Conservation (phyloP, 2,113 vertebrate species). For the Romanogobio albipinnatus region DNA sequence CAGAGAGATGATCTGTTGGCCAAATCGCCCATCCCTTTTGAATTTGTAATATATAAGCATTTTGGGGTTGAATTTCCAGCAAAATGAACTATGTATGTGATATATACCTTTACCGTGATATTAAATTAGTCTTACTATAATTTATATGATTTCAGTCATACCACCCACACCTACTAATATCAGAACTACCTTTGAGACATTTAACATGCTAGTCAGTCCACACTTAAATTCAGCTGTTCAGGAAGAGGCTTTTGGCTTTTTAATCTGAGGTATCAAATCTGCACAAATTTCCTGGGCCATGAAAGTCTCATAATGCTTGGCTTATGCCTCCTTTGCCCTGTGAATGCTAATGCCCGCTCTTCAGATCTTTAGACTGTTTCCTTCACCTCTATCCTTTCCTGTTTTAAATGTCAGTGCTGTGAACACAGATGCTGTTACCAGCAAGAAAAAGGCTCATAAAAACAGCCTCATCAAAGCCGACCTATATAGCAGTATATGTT, state of each 20-base stretch:
- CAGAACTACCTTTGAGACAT: slow-evolving; percentile 42
- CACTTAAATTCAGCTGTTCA: slow-evolving; percentile 46
- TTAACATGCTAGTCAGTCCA: slow-evolving; percentile 58
- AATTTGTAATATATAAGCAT: background rate
- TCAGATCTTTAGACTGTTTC: slow-evolving; percentile 44
- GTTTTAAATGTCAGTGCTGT: slow-evolving; percentile 44
- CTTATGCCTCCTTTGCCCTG: slow-evolving; percentile 40
- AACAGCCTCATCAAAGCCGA: slow-evolving; percentile 29
- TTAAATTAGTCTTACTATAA: background rate
- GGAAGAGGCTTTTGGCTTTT: slow-evolving; percentile 57
- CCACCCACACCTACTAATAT: slow-evolving; percentile 11
- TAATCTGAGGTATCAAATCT: slow-evolving; percentile 63
- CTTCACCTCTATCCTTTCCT: slow-evolving; percentile 21
- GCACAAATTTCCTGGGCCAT: slow-evolving; percentile 59
- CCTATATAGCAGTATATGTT: slow-evolving; percentile 29
- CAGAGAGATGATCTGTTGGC: too few relatives aligned
- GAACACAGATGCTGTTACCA: slow-evolving; percentile 28
- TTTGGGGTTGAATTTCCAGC: background rate
- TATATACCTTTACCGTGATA: background rate
- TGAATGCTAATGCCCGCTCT: slow-evolving; percentile 52
- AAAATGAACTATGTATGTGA: background rate
- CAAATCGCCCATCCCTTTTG: too few relatives aligned
- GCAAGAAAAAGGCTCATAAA: slow-evolving; percentile 44
- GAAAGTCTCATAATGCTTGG: slow-evolving; percentile 59
- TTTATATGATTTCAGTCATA: background rate